Evolutionary conservation across 2,797 vertebrate genomes (phyloP).

Genomic region (Emys orbicularis): DNA sequence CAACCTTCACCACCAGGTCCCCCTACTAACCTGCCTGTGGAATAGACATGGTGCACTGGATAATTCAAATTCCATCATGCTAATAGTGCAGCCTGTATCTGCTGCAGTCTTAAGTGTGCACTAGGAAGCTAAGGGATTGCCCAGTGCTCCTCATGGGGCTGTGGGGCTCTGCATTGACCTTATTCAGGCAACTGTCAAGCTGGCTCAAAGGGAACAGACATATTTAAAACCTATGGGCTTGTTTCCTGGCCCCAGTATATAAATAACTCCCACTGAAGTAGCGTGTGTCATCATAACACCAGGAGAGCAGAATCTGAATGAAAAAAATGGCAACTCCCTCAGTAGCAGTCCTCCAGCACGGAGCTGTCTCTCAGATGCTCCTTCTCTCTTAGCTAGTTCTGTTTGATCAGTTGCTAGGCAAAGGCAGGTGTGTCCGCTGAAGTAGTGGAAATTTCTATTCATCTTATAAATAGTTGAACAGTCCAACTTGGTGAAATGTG

Average conservation of each 20-base stretch:
- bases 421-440: slow-evolving; percentile 82
- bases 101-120: not conserved
- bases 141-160: not conserved
- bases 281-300: not conserved
- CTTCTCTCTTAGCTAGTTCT: slow-evolving; percentile 44
- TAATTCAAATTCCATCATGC: not conserved
- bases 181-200: rapidly evolving
- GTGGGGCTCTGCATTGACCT: not conserved
- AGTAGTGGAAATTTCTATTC: slow-evolving; percentile 94
- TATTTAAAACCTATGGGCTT: not conserved
- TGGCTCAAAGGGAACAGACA: not conserved
- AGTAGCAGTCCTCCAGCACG: not conserved
- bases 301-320: not conserved
- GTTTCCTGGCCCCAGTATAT: not conserved
- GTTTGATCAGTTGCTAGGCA: slow-evolving; percentile 83
- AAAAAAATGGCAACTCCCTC: not conserved
- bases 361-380: slow-evolving; percentile 2
- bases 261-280: not conserved
- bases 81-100: not conserved
- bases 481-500: slow-evolving; percentile 89
- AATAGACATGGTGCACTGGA: not conserved
- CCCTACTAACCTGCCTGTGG: not conserved
- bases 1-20: not conserved
- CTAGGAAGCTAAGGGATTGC: not conserved
- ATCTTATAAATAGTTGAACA: slow-evolving; percentile 96